Evolutionary conservation across 2,888 invertebrate genomes (phyloP).

Genomic region (Eupsilia transversa): DNA sequence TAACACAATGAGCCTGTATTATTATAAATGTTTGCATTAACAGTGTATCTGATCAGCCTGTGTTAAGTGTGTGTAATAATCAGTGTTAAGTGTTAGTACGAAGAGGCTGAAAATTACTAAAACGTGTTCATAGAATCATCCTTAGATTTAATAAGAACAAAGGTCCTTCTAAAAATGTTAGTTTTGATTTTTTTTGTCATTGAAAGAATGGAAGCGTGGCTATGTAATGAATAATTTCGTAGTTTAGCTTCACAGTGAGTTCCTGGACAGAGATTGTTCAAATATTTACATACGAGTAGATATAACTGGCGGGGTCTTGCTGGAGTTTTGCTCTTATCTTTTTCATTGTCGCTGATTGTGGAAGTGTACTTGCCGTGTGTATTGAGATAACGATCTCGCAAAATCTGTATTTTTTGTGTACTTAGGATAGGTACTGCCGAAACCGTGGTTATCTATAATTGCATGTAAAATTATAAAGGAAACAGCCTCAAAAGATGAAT

Average conservation of each 20-base stretch:
- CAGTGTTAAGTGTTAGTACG: background rate
- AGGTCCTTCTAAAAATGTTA: conserved; percentile 16
- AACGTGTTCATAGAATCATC: background rate
- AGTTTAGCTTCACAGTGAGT: conserved; percentile 64
- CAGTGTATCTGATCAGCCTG: background rate
- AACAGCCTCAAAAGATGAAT: background rate
- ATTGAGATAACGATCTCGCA: conserved; percentile 16
- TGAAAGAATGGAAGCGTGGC: conserved; percentile 34
- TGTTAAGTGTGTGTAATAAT: too few relatives aligned
- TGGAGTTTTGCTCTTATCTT: conserved; percentile 46
- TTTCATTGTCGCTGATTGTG: conserved; percentile 28
- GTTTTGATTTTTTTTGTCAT: conserved; percentile 36
- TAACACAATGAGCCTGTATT: background rate
- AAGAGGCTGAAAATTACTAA: background rate
- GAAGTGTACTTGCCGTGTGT: conserved; percentile 3
- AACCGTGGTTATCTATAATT: background rate
- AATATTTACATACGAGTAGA: conserved; percentile 68
- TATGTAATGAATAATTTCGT: conserved; percentile 71
- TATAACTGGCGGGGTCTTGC: conserved; percentile 59
- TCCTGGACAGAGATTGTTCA: conserved; percentile 68
- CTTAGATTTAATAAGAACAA: conserved; percentile 1
- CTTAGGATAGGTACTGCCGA: background rate
- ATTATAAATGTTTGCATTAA: background rate
- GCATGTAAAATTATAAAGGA: background rate
- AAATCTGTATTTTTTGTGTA: conserved; percentile 31